Evolutionary conservation across 1,140 invertebrate species (phyloP).

Genomic region (Camponotus vicinus): DNA sequence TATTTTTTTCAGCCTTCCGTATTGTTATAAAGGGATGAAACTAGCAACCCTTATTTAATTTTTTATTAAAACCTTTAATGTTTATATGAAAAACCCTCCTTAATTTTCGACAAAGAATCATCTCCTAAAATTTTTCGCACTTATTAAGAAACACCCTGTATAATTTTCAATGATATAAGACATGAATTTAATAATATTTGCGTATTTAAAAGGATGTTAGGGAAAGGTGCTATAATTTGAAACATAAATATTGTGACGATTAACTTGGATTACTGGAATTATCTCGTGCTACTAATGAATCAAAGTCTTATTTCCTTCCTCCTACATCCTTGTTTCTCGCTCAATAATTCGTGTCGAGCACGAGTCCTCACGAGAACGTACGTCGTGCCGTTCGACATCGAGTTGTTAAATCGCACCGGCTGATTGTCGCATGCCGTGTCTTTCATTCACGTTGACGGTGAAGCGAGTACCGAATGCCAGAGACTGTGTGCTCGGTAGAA

Average conservation of each 20-base stretch:
- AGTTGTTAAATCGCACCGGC: constrained; percentile 42
- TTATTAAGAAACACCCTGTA: too few species aligned
- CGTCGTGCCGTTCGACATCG: neutral
- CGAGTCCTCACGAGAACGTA: neutral
- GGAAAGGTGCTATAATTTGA: neutral
- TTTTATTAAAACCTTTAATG: too few species aligned
- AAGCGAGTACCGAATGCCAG: constrained; percentile 61
- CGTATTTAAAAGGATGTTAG: too few species aligned
- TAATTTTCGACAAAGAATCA: too few species aligned
- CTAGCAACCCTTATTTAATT: too few species aligned
- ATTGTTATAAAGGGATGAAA: too few species aligned
- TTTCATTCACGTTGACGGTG: constrained; percentile 65
- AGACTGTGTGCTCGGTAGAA: constrained; percentile 59
- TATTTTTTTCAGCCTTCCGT: too few species aligned
- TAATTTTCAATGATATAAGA: too few species aligned
- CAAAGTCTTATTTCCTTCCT: neutral
- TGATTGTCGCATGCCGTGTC: constrained; percentile 40
- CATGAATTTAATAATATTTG: too few species aligned
- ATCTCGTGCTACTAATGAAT: neutral
- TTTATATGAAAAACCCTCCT: too few species aligned
- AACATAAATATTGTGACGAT: neutral
- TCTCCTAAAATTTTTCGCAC: too few species aligned
- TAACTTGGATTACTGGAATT: neutral
- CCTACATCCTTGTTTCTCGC: neutral
- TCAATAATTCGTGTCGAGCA: neutral